These are phyloP conservation scores for Heliconius charithonia DNA, from an alignment of 2,888 invertebrate species.

Conservation along the genomic window DNA sequence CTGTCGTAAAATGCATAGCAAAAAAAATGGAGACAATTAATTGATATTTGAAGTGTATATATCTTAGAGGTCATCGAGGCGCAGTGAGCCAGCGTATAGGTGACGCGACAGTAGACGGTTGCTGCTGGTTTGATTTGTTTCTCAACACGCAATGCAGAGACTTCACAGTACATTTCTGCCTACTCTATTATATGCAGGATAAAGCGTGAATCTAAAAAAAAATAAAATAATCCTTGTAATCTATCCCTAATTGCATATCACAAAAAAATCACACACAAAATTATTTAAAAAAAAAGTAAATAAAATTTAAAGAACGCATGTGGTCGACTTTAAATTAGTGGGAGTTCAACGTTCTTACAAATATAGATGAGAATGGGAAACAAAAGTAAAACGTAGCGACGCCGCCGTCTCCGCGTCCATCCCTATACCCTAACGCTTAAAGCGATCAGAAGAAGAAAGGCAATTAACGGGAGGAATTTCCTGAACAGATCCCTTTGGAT, in stretches of 20 bases:
- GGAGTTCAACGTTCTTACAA: slow-evolving; percentile 57
- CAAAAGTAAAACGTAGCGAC: slow-evolving; percentile 55
- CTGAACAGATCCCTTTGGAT: slow-evolving; percentile 28
- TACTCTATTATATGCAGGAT: too few species aligned
- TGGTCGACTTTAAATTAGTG: slow-evolving; percentile 27
- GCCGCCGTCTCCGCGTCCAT: slow-evolving; percentile 28
- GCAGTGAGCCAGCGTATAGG: too few species aligned
- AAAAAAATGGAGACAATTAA: neutral
- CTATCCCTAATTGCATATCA: neutral
- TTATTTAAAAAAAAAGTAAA: slow-evolving; percentile 11
- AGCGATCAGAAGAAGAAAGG: slow-evolving; percentile 36
- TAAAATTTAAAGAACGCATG: slow-evolving; percentile 31
- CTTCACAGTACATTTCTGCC: too few species aligned
- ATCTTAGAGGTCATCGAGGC: too few species aligned
- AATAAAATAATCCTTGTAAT: too few species aligned
- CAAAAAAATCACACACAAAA: slow-evolving; percentile 14
- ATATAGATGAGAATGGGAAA: slow-evolving; percentile 59
- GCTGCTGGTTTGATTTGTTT: too few species aligned
- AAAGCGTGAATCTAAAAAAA: neutral
- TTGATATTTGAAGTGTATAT: too few species aligned
- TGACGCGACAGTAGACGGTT: too few species aligned
- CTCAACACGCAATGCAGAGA: too few species aligned
- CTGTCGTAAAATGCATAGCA: neutral
- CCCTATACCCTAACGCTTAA: slow-evolving; percentile 29
- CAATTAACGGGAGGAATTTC: slow-evolving; percentile 32